Base-by-base conservation (phyloP, 2,888 invertebrate species). In the Urechis unicinctus region DNA sequence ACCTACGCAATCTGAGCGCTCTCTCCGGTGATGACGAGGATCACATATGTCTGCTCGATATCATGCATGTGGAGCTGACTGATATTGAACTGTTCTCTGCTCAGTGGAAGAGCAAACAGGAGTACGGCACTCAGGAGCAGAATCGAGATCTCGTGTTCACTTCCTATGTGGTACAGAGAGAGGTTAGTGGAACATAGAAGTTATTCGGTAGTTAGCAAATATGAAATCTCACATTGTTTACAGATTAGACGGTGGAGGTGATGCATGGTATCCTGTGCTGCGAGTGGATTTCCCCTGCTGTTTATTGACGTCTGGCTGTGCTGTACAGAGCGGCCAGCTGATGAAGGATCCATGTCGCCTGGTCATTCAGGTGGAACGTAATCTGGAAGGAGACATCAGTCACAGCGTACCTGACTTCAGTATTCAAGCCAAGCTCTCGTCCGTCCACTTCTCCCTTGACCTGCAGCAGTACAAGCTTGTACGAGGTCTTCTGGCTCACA, bases 401-500 rank as follows among this genome's bases (percentile, higher is more conserved):
- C 82, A 80, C 63, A 65, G 68, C 26, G 77, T 88, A 43, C 87
- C 95, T 0, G 91, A 93, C 78, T 85, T 91, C 78, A 87, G 88
- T 69, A 83, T 93, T 21, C 86, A 87, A 59, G 95, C 93, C 24
- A 86, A 86, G 30, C 81, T 96, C 58, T 88, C 91, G 1, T 89
- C 91, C 36, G 83, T 95, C 68, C 87, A 89, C 77, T 86, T 87
- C 59, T 84, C 87, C 46, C 78, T 96, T 56, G 89, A 91, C 80
- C 82, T 88, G 50, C 83, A 85, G 50, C 92, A 94, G 77, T 95
- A 93, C 79, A 87, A 88, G 75, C 80, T 95, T 44, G 84, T 96
- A 52, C 84, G 90, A 58, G 94, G 93, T 22, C 83, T 96, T 57
- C 81, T 96, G 5, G 84, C 86, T 1, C 88, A 89, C 79, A 96